phyloP scores from a whole-genome alignment of 2,888 invertebrate genomes.

The Lysandra bellargus region DNA sequence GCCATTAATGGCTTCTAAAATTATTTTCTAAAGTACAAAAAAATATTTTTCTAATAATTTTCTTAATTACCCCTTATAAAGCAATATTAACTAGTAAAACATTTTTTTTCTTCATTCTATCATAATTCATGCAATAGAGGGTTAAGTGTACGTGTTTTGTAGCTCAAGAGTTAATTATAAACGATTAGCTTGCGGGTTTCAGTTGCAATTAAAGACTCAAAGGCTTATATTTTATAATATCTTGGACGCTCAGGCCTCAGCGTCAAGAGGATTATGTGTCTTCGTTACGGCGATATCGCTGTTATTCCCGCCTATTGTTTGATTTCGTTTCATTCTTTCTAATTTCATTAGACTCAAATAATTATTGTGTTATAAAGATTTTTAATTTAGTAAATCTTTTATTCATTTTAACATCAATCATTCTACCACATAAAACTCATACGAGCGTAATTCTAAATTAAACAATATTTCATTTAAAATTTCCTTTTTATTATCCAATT shows the following conservation, averaged over 20 bases:
- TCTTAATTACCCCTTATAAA: too few relatives aligned
- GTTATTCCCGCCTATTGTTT: background rate
- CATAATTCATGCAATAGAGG: too few relatives aligned
- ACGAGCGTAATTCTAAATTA: background rate
- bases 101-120: too few relatives aligned
- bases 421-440: background rate
- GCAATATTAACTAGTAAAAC: too few relatives aligned
- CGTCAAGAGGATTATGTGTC: background rate
- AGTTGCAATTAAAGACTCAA: background rate
- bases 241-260: background rate
- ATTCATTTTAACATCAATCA: background rate
- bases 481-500: background rate
- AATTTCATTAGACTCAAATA: background rate
- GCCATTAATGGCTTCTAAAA: too few relatives aligned
- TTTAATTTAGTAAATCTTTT: background rate
- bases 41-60: too few relatives aligned
- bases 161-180: background rate
- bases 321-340: background rate
- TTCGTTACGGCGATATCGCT: background rate
- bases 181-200: conserved; percentile 1
- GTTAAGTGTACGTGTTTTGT: background rate
- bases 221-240: background rate
- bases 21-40: too few relatives aligned
- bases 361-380: background rate
- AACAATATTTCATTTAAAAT: background rate